These are phyloP conservation scores for Calephelis virginiensis DNA, from an alignment of 1,140 invertebrate species.

Conservation along the genomic window DNA sequence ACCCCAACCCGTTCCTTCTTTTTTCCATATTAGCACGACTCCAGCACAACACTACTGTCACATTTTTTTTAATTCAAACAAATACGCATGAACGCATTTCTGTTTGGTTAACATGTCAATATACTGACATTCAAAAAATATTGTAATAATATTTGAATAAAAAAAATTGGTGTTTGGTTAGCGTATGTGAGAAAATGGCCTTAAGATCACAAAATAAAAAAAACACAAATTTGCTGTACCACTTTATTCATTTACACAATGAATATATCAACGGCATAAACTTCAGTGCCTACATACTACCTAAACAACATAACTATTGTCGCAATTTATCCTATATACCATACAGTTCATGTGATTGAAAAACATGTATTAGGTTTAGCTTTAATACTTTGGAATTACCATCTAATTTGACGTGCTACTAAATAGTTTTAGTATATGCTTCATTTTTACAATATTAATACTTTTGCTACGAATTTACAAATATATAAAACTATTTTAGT, in stretches of 20 bases:
- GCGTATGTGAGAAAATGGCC: no score
- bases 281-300: conserved; percentile 74
- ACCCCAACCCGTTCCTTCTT: no score
- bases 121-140: no score
- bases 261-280: conserved; percentile 76
- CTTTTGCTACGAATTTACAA: conserved; percentile 36
- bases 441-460: conserved; percentile 24
- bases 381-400: conserved; percentile 30
- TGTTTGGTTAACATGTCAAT: no score
- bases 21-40: no score
- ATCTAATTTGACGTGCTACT: conserved; percentile 23
- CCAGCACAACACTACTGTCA: no score
- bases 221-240: conserved; percentile 46
- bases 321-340: conserved; percentile 63
- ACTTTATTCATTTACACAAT: conserved; percentile 67
- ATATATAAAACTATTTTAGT: conserved; percentile 36
- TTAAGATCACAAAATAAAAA: conserved; percentile 22
- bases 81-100: no score
- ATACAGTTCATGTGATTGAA: conserved; percentile 51
- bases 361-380: conserved; percentile 39
- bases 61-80: no score
- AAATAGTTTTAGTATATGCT: conserved; percentile 14
- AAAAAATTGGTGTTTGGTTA: no score
- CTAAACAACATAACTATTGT: conserved; percentile 77
- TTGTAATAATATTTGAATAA: no score